Percentiles rank a stretch among this genome's conserved stretches.
Evolutionary conservation across 2,888 invertebrate species (phyloP).

Genomic region (Melangyna quadrimaculata): DNA sequence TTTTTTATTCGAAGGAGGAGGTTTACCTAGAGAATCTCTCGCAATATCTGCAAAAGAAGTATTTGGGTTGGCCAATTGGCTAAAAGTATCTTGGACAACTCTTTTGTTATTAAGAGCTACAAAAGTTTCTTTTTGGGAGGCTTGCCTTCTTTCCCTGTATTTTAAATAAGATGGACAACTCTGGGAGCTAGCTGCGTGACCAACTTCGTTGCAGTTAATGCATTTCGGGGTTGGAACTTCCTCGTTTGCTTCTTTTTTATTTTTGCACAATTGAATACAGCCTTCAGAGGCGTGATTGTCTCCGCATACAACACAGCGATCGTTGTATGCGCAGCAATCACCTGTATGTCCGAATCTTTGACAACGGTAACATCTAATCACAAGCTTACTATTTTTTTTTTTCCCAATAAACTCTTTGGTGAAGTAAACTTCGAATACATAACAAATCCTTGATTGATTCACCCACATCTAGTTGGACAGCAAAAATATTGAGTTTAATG

Average conservation of each 20-base stretch:
- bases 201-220: not conserved
- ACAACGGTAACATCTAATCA: conserved; percentile 11
- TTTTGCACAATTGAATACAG: not conserved
- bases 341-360: too few relatives aligned
- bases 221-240: not conserved
- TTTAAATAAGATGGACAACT: not conserved
- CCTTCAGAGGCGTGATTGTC: not conserved
- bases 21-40: not conserved
- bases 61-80: not conserved
- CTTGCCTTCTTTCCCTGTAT: not conserved
- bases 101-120: not conserved
- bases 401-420: conserved; percentile 19
- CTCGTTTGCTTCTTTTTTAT: not conserved
- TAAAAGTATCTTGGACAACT: not conserved
- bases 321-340: conserved; percentile 11
- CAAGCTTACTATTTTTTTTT: conserved; percentile 2
- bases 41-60: not conserved
- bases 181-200: conserved; percentile 3
- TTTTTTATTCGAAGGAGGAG: not conserved
- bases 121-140: not conserved
- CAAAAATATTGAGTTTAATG: conserved; percentile 19
- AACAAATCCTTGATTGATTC: not conserved
- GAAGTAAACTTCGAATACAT: not conserved
- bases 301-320: conserved; percentile 8
- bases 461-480: not conserved